Evolutionary conservation across 2,888 invertebrate species (phyloP).

Genomic region (Cancer borealis): DNA sequence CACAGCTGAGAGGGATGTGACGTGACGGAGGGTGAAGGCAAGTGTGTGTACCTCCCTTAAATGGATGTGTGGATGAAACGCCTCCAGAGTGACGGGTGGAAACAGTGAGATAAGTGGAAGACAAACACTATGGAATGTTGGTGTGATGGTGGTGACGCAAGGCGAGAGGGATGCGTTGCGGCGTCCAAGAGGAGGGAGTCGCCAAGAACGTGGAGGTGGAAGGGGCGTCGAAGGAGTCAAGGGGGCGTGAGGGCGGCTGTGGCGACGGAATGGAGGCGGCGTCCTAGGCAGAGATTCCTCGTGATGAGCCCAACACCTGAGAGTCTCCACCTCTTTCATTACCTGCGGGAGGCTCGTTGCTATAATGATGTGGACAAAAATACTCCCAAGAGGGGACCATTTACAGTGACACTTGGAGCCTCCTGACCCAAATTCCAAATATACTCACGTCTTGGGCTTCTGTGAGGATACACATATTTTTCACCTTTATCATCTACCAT

Average conservation of each 20-base stretch:
- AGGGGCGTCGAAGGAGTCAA: background rate
- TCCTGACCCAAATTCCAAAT: background rate
- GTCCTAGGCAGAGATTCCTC: background rate
- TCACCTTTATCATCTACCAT: background rate
- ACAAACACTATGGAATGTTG: background rate
- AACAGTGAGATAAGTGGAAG: background rate
- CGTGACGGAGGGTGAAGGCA: background rate
- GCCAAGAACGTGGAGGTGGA: background rate
- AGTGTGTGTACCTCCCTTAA: background rate
- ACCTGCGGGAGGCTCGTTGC: background rate
- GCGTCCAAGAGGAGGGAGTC: background rate
- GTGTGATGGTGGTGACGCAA: conserved; percentile 27
- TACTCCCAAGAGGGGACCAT: background rate
- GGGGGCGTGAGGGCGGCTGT: background rate
- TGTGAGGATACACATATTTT: background rate
- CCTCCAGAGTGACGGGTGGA: background rate
- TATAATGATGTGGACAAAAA: background rate
- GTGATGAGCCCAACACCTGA: background rate
- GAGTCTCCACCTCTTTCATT: background rate
- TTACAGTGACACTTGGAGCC: background rate
- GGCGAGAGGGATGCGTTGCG: background rate
- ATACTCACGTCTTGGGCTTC: background rate
- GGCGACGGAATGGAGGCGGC: background rate
- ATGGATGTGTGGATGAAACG: background rate
- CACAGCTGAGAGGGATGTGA: background rate